Percentiles rank a stretch among this genome's conserved stretches.
These are phyloP conservation scores for Priocnemis perturbator DNA, from an alignment of 2,888 invertebrate genomes.

Conservation along the genomic window DNA sequence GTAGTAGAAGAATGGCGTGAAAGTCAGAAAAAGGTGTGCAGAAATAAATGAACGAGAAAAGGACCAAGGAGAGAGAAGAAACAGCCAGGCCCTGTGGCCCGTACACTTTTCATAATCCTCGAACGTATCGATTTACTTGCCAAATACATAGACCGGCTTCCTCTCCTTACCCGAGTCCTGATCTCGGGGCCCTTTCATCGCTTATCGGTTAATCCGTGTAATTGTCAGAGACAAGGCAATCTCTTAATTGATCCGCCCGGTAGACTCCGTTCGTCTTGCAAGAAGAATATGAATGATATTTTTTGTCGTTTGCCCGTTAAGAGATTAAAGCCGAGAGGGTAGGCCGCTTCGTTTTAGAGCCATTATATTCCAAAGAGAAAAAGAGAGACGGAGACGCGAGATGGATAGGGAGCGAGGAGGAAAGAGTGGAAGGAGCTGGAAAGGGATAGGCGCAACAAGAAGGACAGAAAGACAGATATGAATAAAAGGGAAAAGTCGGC, in stretches of 20 bases:
- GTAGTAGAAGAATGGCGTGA: no score
- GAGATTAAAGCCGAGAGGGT: constrained; percentile 69
- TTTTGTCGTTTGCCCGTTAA: constrained; percentile 69
- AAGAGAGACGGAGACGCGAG: constrained; percentile 11
- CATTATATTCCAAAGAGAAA: constrained; percentile 61
- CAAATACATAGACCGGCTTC: no score
- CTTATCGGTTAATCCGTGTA: constrained; percentile 43
- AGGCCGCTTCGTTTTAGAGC: constrained; percentile 66
- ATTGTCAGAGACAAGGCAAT: constrained; percentile 57
- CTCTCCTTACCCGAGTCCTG: constrained; percentile 8
- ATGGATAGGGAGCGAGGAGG: constrained; percentile 14
- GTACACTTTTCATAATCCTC: constrained; percentile 24
- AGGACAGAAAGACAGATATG: constrained; percentile 7
- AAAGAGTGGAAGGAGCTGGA: constrained; percentile 17
- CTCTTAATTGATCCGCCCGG: constrained; percentile 59
- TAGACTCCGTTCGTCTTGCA: constrained; percentile 38
- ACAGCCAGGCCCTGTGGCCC: constrained; percentile 12
- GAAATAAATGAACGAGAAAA: no score
- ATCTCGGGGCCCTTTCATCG: constrained; percentile 6
- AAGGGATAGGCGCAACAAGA: background rate
- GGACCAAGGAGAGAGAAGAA: no score
- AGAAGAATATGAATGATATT: constrained; percentile 64
- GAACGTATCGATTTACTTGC: constrained; percentile 8
- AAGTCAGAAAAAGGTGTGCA: no score
- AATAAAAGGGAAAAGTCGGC: constrained; percentile 21